A percentile compares a stretch with the other conserved stretches of the same genome.
Evolutionary conservation across 2,797 vertebrate species (phyloP).

Genomic region (Podargus strigoides): DNA sequence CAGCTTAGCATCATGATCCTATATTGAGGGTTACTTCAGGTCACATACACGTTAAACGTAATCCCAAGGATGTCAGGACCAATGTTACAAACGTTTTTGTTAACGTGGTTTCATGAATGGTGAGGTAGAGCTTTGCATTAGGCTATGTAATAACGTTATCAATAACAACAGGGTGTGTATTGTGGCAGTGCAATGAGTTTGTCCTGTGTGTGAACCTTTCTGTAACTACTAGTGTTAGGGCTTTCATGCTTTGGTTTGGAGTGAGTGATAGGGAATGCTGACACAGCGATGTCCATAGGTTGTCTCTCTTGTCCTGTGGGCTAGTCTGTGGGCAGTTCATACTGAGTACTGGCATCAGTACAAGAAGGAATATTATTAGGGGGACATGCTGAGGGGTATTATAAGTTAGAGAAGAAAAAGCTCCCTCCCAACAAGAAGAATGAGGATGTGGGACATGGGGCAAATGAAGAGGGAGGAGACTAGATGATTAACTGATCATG

Average conservation of each 20-base stretch:
- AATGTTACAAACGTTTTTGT: constrained; percentile 32
- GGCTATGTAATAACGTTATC: background rate
- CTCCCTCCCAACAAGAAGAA: background rate
- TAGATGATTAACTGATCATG: background rate
- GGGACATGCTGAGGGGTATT: background rate
- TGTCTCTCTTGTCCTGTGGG: background rate
- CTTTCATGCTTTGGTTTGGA: background rate
- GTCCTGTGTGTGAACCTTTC: background rate
- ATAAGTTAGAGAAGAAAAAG: background rate
- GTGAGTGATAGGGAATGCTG: background rate
- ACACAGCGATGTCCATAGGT: background rate
- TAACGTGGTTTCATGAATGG: background rate
- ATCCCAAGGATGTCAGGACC: constrained; percentile 68
- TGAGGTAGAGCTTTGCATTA: background rate
- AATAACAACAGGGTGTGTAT: background rate
- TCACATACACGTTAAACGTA: constrained; percentile 66
- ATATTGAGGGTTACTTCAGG: constrained; percentile 64
- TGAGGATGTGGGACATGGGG: fast-evolving
- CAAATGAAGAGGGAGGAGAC: background rate
- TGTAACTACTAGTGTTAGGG: background rate
- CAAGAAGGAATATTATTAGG: background rate
- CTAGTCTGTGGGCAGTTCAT: background rate
- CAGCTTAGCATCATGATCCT: constrained; percentile 66
- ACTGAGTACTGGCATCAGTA: background rate
- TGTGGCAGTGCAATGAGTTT: background rate